phyloP scores from a whole-genome alignment of 2,888 invertebrate species.

The Melitaea athalia region DNA sequence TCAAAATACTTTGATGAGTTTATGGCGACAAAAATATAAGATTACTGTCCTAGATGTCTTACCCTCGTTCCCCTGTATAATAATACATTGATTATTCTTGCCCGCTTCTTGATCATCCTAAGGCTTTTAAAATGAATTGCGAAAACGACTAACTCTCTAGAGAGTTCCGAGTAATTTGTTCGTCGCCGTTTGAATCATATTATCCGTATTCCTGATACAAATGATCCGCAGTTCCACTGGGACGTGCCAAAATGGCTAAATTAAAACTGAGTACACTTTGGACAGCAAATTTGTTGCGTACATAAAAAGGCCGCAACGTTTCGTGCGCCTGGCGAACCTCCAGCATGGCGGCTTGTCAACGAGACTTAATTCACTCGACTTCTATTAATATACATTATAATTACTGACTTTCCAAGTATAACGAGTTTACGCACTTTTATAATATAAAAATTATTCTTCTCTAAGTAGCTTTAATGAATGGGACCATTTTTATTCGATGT shows the following conservation, averaged over 20 bases:
- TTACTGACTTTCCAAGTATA: slow-evolving; percentile 5
- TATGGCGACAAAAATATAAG: no score
- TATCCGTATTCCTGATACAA: slow-evolving; percentile 69
- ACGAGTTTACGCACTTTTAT: not conserved
- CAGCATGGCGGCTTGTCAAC: slow-evolving; percentile 35
- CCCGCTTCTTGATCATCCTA: slow-evolving; percentile 8
- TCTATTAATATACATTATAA: slow-evolving; percentile 19
- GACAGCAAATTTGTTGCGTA: slow-evolving; percentile 57
- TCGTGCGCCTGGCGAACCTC: slow-evolving; percentile 39
- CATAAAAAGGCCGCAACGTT: slow-evolving; percentile 61
- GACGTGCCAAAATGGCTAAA: slow-evolving; percentile 77
- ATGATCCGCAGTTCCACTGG: slow-evolving; percentile 69
- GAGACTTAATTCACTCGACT: slow-evolving; percentile 20
- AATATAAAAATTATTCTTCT: not conserved
- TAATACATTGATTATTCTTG: slow-evolving; percentile 6
- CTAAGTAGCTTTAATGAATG: not conserved
- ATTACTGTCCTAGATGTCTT: no score
- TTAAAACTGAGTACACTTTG: slow-evolving; percentile 69
- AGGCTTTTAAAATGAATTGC: slow-evolving; percentile 10
- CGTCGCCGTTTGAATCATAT: slow-evolving; percentile 61
- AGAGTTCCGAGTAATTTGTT: slow-evolving; percentile 21
- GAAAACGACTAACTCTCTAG: slow-evolving; percentile 6
- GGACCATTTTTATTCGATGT: not conserved
- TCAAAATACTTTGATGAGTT: no score
- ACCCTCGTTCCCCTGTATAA: not conserved